These are phyloP conservation scores for Panonychus citri DNA, from an alignment of 1,140 invertebrate species.

Conservation along the genomic window DNA sequence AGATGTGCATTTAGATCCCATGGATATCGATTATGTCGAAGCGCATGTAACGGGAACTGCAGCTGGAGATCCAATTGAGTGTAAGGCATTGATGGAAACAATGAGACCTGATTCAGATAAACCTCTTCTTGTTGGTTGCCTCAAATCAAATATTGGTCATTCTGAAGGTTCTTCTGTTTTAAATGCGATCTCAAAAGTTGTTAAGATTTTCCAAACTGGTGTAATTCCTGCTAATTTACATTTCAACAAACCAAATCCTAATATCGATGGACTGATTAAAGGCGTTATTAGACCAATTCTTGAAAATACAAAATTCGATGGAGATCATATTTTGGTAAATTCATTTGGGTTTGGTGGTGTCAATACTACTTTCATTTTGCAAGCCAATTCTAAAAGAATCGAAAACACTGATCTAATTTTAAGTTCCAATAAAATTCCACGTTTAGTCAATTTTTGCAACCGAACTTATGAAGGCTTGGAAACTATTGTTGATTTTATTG, in stretches of 20 bases:
- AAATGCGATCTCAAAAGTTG: slow-evolving; percentile 48
- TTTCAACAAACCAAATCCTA: slow-evolving; percentile 28
- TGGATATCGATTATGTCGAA: slow-evolving; percentile 22
- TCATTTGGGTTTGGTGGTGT: slow-evolving; percentile 67
- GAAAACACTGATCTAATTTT: background rate
- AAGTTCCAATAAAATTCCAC: slow-evolving; percentile 27
- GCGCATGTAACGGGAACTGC: slow-evolving; percentile 33
- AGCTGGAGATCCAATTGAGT: slow-evolving; percentile 43
- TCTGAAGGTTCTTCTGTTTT: slow-evolving; percentile 71
- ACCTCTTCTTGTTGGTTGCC: slow-evolving; percentile 70
- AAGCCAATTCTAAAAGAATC: slow-evolving; percentile 46
- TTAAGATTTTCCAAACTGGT: slow-evolving; percentile 27
- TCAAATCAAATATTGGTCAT: slow-evolving; percentile 96
- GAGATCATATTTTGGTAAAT: slow-evolving; percentile 65
- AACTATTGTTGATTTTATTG: slow-evolving; percentile 20
- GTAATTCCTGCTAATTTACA: slow-evolving; percentile 31
- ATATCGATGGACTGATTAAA: slow-evolving; percentile 32
- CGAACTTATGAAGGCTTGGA: slow-evolving; percentile 26
- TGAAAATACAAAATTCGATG: slow-evolving; percentile 32
- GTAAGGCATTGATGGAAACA: slow-evolving; percentile 51
- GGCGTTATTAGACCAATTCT: slow-evolving; percentile 46
- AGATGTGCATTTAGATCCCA: slow-evolving; percentile 21
- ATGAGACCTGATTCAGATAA: slow-evolving; percentile 38
- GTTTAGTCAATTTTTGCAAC: slow-evolving; percentile 23
- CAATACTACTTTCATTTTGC: slow-evolving; percentile 69